Evolutionary conservation across 2,888 invertebrate species (phyloP), one percentile per base, ranked within the genome.

Genomic region (Anticlea derivata): DNA sequence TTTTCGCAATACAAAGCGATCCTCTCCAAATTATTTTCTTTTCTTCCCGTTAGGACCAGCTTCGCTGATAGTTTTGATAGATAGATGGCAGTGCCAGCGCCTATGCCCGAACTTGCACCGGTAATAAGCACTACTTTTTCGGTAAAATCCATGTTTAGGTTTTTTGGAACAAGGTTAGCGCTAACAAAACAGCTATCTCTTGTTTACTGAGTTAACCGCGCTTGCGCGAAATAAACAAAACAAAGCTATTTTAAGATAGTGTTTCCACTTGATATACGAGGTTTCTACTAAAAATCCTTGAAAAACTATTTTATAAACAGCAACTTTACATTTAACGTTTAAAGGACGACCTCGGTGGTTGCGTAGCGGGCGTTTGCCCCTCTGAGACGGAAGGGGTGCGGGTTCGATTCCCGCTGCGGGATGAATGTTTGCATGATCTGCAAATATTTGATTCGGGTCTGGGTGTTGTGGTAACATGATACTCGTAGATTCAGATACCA

Each of bases 61-160:
- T 86, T 90, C 1, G 94, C 95, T 1, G 94, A 94, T 39, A 92
- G 80, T 66, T 93, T 92, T 0, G 95, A 92, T 50, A 96, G 92
- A 58, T 93, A 91, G 1, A 94, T 78, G 1, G 95, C 95, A 2
- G 94, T 92, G 2, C 93, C 93, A 1, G 94, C 93, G 0, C 96
- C 96, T 50, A 96, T 95, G 0, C 96, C 95, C 0, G 95, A 95
- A 75, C 94, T 94, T 0, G 94, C 94, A 24, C 95, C 95, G 1
- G 94, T 94, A 51, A 94, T 92, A 33, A 94, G 65, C 31, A 93
- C 81, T 1, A 94, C 92, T 90, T 94, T 94, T 23, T 92, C 92
- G 45, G 70, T 82, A 63, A 93, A 93, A 70, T 91, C 92, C 93
- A 93, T 93, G 20, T 54, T 47, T 37, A 26, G 46, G 29, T 43